Evolutionary conservation across 2,113 vertebrate species (phyloP).

Genomic region (Corythoichthys intestinalis): DNA sequence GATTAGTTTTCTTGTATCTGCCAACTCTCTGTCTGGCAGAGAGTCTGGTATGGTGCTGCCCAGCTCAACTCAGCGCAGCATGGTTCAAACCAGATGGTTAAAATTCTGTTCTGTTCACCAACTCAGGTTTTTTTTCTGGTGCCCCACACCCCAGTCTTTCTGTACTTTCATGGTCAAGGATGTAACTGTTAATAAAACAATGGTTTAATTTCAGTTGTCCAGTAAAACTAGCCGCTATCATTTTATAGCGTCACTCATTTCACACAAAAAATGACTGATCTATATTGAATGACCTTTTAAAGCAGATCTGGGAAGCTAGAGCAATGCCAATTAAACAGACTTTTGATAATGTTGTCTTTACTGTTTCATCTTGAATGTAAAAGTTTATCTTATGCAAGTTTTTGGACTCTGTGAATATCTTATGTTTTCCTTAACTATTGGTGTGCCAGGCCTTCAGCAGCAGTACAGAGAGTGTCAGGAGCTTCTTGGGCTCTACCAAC

Average conservation of each 20-base stretch:
- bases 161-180: constrained; percentile 23
- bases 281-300: constrained; percentile 8
- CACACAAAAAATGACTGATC: constrained; percentile 7
- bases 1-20: constrained; percentile 67
- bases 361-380: not conserved
- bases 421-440: constrained; percentile 75
- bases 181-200: constrained; percentile 22
- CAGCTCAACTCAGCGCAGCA: constrained; percentile 59
- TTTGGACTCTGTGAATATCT: not conserved
- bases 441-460: constrained; percentile 81
- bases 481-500: constrained; percentile 91
- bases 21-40: constrained; percentile 71
- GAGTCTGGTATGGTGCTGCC: constrained; percentile 61
- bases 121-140: constrained; percentile 60
- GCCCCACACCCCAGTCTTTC: constrained; percentile 36
- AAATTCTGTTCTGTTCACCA: constrained; percentile 62
- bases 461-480: constrained; percentile 96
- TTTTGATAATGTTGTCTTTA: not conserved
- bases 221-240: constrained; percentile 18
- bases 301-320: not conserved
- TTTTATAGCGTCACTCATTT: constrained; percentile 5
- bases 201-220: constrained; percentile 37
- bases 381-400: not conserved
- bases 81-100: constrained; percentile 68
- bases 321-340: not conserved